Evolutionary conservation across 2,888 invertebrate genomes (phyloP), one percentile per base, ranked within the genome.

Genomic region (Nemurella pictetii): DNA sequence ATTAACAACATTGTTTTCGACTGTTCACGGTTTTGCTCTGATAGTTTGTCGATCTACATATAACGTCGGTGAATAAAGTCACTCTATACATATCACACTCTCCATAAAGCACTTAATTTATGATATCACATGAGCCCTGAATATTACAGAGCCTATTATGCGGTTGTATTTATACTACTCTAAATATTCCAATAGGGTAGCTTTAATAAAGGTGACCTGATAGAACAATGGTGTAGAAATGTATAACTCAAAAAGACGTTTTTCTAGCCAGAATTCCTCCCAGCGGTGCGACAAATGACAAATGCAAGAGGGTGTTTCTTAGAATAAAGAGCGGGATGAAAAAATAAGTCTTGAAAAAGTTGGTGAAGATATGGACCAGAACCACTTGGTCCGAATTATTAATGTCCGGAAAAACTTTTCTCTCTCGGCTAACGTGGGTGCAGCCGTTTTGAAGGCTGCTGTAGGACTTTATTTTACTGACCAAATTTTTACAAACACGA

Each of bases 351-450:
- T 55, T 36, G 80, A 84, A 81, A n/a, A 78, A 84, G 77, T 84
- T 84, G 74, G 84, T 30, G 80, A 80, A 84, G 84, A 84, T 84
- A 84, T 84, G 80, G 35, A 84, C 84, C 80, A 84, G 84, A 84
- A 80, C 84, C 84, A 80, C 55, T 80, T 55, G 84, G 55, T 55
- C 35, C 84, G 80, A 80, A 84, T 84, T 84, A 84, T 80, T 84
- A 84, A 84, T 84, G 84, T 84, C 55, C 32, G 32, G 29, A 2
- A 72, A 84, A 30, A 35, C 26, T 83, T 35, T 9, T 55, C 55
- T 83, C 75, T 73, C 29, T 78, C 28, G 28, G 12, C 29, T 29
- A 15, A 78, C 29, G 1, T n/a, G n/a, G 29, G 29, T 25, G 78
- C n/a, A n/a, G n/a, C n/a, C n/a, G n/a, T n/a, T n/a, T n/a, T n/a